Evolutionary conservation across 1,140 invertebrate genomes (phyloP), one percentile per base, ranked within the genome.

Genomic region (Nephotettix cincticeps): DNA sequence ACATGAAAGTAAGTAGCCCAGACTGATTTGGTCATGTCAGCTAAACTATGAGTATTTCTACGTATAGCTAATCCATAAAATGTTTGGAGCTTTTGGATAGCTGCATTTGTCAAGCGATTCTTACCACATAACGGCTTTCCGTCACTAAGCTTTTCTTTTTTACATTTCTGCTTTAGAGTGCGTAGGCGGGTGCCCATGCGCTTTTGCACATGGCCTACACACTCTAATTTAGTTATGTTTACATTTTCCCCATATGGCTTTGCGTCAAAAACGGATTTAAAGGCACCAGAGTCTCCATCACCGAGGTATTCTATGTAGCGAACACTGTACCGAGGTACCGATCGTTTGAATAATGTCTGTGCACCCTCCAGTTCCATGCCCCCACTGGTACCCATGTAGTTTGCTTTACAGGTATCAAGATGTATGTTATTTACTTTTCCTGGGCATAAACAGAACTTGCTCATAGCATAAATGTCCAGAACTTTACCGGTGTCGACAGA

Each of bases 361-460:
- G 72, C 73, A 32, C 71, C 71, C 27, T 71, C 70, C n/a, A 70
- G 68, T 51, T 77, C 73, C 76, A 76, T 77, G 47, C 70, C 74
- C 36, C 71, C 76, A 69, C 73, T 75, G 47, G 66, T 75, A 64
- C 73, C 74, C 29, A 28, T 19, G 58, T 73, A 74, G 68, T 76
- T 77, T 9, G 45, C 71, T 19, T 56, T 61, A 61, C 64, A 72
- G 21, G 29, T 23, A 6, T 9, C 23, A 19, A 54, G 40, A 23
- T 65, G 61, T 23, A 54, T 27, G 40, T 71, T 63, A 0, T 67
- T 66, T 4, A 19, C 13, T 28, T 47, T 72, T 17, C 70, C 27
- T 3, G 47, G 70, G 45, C 71, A 72, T 27, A n/a, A 1, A 58
- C 72, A 73, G 32, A 61, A 71, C 65, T 73, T 73, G 2, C 28